Percentiles rank a stretch among this genome's conserved stretches.
phyloP scores from a whole-genome alignment of 2,888 invertebrate species.

The Clanis bilineata region DNA sequence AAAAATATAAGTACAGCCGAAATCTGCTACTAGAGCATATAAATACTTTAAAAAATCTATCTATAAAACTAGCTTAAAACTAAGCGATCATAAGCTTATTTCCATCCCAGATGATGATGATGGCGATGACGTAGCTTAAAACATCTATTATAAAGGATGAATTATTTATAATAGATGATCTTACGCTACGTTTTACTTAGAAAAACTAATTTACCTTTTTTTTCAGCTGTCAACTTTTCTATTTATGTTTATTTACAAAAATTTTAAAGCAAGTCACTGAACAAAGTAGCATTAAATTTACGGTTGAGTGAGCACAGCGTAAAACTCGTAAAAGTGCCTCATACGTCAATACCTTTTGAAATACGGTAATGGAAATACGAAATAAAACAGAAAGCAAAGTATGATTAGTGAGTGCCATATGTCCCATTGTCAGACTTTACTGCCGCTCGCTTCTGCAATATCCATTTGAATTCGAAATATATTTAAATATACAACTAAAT shows the following conservation, averaged over 20 bases:
- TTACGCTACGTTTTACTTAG: neutral
- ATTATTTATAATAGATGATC: no score
- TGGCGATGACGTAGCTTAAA: no score
- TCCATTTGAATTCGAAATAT: conserved; percentile 63
- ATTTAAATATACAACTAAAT: conserved; percentile 43
- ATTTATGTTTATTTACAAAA: conserved; percentile 10
- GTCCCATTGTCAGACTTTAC: conserved; percentile 76
- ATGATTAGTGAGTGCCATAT: conserved; percentile 79
- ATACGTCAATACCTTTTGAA: conserved; percentile 82
- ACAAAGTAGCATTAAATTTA: conserved; percentile 69
- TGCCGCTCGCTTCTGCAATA: conserved; percentile 58
- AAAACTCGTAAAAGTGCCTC: conserved; percentile 79
- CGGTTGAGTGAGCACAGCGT: conserved; percentile 59
- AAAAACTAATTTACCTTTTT: neutral
- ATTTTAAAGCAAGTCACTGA: conserved; percentile 36
- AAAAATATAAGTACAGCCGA: no score
- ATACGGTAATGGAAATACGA: conserved; percentile 82
- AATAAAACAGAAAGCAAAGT: conserved; percentile 82
- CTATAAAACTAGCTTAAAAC: no score
- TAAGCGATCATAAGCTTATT: no score
- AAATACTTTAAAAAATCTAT: no score
- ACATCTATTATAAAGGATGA: no score
- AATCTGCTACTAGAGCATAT: no score
- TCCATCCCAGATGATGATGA: neutral
- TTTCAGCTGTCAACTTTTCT: neutral